Evolutionary conservation across 2,797 vertebrate species (phyloP), one percentile per base, ranked within the genome.

Genomic region (Acipenser oxyrinchus): DNA sequence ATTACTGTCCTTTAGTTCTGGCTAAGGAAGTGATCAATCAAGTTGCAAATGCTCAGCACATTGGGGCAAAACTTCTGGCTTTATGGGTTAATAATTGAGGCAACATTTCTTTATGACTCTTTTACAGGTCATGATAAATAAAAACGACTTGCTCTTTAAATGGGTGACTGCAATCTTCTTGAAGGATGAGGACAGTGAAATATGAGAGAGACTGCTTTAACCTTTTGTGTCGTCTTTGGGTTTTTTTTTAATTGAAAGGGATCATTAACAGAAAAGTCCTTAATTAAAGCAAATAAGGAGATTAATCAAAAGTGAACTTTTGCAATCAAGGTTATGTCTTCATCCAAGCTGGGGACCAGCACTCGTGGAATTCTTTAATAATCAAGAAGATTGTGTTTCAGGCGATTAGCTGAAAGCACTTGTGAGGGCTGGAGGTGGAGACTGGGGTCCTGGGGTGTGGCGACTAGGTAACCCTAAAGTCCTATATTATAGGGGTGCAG

Each of bases 1-100:
- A 23, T 48, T 62, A 10, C 37, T 9, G 18, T 48, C 60, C 37
- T 62, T 62, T 62, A 62, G 7, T 62, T 48, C 55, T n/a, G 7
- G 55, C 55, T 58, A 58, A 10, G 12, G 51, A 53, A 58, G 55
- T n/a, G 55, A 58, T 58, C 55, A 58, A 58, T 58, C 55, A 11
- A n/a, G 6, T 10, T 58, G 55, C 11, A n/a, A 58, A 10, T n/a
- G 6, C 12, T 58, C 13, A 10, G 55, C 13, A 12, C 13, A 6
- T n/a, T n/a, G 12, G 55, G 55, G 12, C 6, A 13, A 58, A 58
- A 58, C 55, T 58, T n/a, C 6, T 12, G 6, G 12, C 12, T 10
- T 58, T 58, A 58, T 58, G 55, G 55, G 11, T 58, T 58, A n/a
- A 58, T 58, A 58, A 7, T n/a, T 58, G 12, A 58, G 55, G 9